Conservation (phyloP, 2,888 invertebrate genomes). For the Acrobasis consociella region DNA sequence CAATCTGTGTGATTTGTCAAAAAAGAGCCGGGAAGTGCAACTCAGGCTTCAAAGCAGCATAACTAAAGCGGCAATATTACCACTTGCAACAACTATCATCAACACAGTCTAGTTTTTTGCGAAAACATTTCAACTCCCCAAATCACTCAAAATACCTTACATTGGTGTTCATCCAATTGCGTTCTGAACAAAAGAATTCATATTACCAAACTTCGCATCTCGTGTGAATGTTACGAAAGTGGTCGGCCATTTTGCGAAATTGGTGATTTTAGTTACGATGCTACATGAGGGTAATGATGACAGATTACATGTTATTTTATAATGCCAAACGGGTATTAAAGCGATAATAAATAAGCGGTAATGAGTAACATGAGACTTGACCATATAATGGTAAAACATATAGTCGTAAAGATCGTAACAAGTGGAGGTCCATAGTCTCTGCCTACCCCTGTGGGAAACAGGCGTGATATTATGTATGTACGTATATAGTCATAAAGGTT, state of each 20-base stretch:
- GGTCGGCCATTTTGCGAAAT: slow-evolving; percentile 53
- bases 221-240: slow-evolving; percentile 22
- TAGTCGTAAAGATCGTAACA: too few species aligned
- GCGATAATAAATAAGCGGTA: neutral
- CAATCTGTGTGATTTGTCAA: too few species aligned
- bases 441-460: too few species aligned
- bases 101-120: neutral
- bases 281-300: slow-evolving; percentile 1
- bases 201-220: slow-evolving; percentile 20
- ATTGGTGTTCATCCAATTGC: slow-evolving; percentile 4
- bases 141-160: neutral
- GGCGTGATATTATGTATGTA: too few species aligned
- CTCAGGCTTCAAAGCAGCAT: too few species aligned
- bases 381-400: neutral
- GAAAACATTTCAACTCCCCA: neutral
- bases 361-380: neutral
- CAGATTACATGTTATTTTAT: slow-evolving; percentile 18
- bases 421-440: too few species aligned
- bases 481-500: too few species aligned
- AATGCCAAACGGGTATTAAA: neutral
- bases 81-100: neutral
- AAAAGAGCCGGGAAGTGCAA: too few species aligned
- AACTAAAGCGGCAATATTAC: neutral
- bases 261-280: slow-evolving; percentile 37
- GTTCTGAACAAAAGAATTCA: slow-evolving; percentile 21